These are phyloP conservation scores for Arctocebus calabarensis DNA, from an alignment of 2,797 vertebrate species.

Conservation along the genomic window DNA sequence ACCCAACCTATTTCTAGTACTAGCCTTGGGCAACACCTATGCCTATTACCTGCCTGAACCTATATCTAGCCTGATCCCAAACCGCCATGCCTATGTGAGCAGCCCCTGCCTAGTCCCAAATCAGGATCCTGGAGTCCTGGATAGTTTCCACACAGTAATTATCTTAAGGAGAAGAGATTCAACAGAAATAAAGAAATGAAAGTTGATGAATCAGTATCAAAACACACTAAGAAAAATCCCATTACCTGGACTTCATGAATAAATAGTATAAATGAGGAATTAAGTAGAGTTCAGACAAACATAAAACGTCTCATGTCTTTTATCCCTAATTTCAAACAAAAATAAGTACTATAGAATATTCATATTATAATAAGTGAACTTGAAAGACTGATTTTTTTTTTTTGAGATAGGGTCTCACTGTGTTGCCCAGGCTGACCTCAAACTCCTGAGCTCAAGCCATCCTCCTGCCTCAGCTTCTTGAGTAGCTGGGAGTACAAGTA, in stretches of 20 bases:
- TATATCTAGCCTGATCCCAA: neutral
- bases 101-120: neutral
- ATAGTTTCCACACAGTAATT: slow-evolving; percentile 3
- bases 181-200: slow-evolving; percentile 36
- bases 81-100: neutral
- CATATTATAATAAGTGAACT: neutral
- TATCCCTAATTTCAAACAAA: slow-evolving; percentile 11
- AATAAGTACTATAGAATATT: slow-evolving; percentile 4
- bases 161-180: slow-evolving; percentile 11
- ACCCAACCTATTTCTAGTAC: slow-evolving; percentile 19
- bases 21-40: neutral
- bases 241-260: neutral
- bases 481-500: neutral
- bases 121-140: neutral
- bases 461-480: neutral
- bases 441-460: neutral
- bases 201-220: slow-evolving; percentile 52
- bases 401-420: neutral
- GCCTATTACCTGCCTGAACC: slow-evolving; percentile 7
- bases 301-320: slow-evolving; percentile 18
- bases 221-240: slow-evolving; percentile 15
- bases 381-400: neutral
- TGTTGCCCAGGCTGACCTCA: neutral
- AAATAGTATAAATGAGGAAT: slow-evolving; percentile 50
- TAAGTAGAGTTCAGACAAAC: neutral